Evolutionary conservation across 2,888 invertebrate genomes (phyloP).

Genomic region (Ectemnius lituratus): DNA sequence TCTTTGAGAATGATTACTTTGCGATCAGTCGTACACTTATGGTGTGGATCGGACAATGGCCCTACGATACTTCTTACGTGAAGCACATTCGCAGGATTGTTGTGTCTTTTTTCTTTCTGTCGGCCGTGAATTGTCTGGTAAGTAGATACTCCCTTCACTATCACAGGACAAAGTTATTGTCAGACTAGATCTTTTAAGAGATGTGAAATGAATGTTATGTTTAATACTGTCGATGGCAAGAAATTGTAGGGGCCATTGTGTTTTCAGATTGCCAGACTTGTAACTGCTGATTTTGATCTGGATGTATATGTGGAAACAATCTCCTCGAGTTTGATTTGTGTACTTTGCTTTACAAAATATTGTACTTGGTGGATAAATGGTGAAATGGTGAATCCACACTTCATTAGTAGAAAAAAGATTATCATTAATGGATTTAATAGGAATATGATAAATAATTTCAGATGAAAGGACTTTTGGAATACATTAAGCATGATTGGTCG

Average conservation of each 20-base stretch:
- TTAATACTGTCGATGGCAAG: background rate
- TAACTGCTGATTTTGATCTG: background rate
- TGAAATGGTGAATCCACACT: background rate
- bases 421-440: background rate
- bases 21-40: background rate
- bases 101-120: background rate
- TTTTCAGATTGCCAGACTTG: background rate
- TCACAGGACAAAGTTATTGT: too few relatives aligned
- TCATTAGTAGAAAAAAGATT: background rate
- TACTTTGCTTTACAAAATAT: conserved; percentile 10
- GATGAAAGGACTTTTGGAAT: conserved; percentile 10
- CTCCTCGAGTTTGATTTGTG: background rate
- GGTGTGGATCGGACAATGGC: conserved; percentile 12
- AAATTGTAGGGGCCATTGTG: background rate
- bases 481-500: conserved; percentile 8
- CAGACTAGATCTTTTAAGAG: too few relatives aligned
- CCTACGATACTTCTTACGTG: background rate
- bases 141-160: too few relatives aligned
- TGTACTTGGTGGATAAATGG: background rate
- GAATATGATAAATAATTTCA: background rate
- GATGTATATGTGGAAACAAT: conserved; percentile 5
- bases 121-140: background rate
- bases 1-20: conserved; percentile 13
- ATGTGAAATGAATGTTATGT: too few relatives aligned
- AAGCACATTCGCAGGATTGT: background rate